Evolutionary conservation across 1,140 invertebrate species (phyloP).

Genomic region (Caenorhabditis remanei): DNA sequence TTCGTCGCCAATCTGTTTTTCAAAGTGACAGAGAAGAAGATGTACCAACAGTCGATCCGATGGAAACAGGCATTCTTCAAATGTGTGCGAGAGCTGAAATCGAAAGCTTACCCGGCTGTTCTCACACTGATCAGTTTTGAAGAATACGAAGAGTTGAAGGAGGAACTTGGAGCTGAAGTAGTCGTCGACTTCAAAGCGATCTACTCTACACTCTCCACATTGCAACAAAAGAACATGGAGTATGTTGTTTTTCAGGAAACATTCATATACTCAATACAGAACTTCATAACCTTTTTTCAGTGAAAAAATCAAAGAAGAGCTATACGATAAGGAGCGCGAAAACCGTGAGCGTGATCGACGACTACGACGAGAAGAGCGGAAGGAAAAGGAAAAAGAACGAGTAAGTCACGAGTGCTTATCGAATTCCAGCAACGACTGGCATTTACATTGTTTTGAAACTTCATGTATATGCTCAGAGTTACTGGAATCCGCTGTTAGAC

Average conservation of each 20-base stretch:
- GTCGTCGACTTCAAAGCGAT: constrained; percentile 32
- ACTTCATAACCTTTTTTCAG: background rate
- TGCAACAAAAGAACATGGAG: constrained; percentile 43
- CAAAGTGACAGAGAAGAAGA: constrained; percentile 34
- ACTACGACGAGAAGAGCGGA: constrained; percentile 6
- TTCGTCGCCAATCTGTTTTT: constrained; percentile 33
- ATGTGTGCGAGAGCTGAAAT: constrained; percentile 20
- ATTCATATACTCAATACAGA: background rate
- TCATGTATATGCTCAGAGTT: constrained; percentile 29
- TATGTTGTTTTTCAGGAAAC: background rate
- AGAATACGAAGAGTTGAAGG: constrained; percentile 42
- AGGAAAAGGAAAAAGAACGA: constrained; percentile 41
- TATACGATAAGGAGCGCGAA: constrained; percentile 34
- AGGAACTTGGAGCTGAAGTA: background rate
- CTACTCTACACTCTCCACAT: background rate
- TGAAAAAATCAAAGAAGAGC: constrained; percentile 50
- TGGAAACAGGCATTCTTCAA: constrained; percentile 42
- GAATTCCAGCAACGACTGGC: constrained; percentile 46
- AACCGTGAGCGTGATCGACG: background rate
- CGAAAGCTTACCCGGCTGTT: constrained; percentile 32
- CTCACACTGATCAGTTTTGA: background rate
- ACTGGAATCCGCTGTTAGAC: constrained; percentile 14
- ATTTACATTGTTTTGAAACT: background rate
- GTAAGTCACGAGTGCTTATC: background rate
- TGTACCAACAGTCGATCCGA: constrained; percentile 39